phyloP scores from a whole-genome alignment of 2,113 vertebrate genomes.

The Ceratotherium simum region DNA sequence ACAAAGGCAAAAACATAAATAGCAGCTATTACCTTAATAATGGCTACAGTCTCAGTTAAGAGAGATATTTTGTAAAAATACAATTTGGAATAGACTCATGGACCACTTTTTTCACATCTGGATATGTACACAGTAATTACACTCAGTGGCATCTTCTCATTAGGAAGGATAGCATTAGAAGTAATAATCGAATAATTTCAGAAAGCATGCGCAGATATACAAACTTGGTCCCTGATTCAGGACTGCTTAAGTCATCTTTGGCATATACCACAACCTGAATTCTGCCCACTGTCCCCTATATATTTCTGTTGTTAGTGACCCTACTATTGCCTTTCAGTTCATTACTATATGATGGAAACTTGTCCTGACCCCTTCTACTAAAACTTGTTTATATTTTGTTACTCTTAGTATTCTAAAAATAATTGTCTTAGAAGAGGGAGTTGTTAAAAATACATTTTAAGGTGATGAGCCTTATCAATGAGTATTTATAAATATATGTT shows the following conservation, averaged over 20 bases:
- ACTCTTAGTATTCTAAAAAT: slow-evolving; percentile 43
- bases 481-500: slow-evolving; percentile 68
- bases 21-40: neutral
- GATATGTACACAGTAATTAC: neutral
- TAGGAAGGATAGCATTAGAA: neutral
- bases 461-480: slow-evolving; percentile 31
- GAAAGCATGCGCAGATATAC: neutral
- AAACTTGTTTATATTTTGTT: slow-evolving; percentile 1
- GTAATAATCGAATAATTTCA: neutral
- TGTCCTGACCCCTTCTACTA: neutral
- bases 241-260: neutral
- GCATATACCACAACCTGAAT: neutral
- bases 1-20: neutral
- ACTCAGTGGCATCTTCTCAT: neutral
- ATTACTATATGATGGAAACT: neutral
- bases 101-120: neutral
- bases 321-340: neutral
- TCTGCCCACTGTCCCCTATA: neutral
- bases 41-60: neutral
- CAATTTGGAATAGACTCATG: neutral
- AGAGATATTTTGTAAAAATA: neutral
- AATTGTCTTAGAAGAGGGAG: neutral
- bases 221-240: neutral
- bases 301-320: neutral
- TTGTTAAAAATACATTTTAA: slow-evolving; percentile 54